These are phyloP conservation scores for Macrochelys suwanniensis DNA, from an alignment of 2,797 vertebrate genomes.

Conservation along the genomic window DNA sequence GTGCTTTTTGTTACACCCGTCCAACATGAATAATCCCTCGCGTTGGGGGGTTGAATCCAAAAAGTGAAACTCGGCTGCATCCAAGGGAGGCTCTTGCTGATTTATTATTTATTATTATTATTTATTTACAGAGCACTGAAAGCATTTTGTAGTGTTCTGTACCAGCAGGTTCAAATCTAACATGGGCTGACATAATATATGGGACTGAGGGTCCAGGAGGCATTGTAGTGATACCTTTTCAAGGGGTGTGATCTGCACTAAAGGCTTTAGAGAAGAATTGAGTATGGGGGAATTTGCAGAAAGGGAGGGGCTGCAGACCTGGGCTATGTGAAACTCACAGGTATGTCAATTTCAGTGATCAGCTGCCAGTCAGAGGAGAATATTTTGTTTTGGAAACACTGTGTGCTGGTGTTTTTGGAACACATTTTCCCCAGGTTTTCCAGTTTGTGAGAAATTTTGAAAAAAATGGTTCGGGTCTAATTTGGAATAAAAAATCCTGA, in stretches of 20 bases:
- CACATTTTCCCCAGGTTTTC: neutral
- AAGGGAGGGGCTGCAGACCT: neutral
- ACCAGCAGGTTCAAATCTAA: accelerated
- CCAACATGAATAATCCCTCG: neutral
- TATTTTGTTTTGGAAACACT: neutral
- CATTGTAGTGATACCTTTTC: neutral
- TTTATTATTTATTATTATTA: neutral
- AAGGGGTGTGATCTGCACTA: too few species aligned
- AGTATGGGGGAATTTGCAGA: too few species aligned
- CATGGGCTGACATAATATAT: neutral
- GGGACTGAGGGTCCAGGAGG: neutral
- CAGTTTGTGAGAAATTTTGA: neutral
- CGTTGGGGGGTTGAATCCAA: neutral
- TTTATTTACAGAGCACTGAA: neutral
- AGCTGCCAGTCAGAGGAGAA: neutral
- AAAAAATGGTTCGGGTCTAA: neutral
- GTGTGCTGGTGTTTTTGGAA: neutral
- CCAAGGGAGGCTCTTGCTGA: neutral
- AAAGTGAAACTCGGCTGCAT: neutral
- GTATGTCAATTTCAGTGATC: neutral
- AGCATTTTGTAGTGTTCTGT: neutral
- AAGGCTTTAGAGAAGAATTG: neutral
- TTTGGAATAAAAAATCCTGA: neutral
- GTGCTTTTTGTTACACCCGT: neutral
- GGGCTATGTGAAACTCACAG: neutral